Evolutionary conservation across 2,113 vertebrate genomes (phyloP).

Genomic region (Todiramphus chloris): DNA sequence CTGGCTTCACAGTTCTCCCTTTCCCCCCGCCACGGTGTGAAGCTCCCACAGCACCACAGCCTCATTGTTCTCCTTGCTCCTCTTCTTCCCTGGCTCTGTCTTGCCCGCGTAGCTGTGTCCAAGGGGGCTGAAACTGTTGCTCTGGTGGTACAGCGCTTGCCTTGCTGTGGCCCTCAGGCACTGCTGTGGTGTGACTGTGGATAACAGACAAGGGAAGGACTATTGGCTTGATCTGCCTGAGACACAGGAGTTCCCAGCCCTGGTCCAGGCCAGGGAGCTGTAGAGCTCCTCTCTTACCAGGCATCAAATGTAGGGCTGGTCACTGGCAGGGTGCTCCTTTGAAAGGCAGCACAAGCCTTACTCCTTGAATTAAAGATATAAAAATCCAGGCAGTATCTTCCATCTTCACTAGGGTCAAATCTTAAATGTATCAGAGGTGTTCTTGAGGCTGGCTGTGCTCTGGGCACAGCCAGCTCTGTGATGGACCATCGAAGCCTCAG

Average conservation of each 20-base stretch:
- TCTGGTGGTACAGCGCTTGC: not conserved
- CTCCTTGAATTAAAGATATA: not conserved
- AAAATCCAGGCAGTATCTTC: not conserved
- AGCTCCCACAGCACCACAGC: not conserved
- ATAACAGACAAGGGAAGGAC: not conserved
- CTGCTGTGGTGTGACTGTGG: not conserved
- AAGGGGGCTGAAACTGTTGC: not conserved
- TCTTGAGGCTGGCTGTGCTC: not conserved
- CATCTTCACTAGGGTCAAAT: not conserved
- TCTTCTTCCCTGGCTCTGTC: not conserved
- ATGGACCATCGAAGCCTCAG: not conserved
- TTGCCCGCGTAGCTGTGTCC: not conserved
- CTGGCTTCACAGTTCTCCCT: not conserved
- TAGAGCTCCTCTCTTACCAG: not conserved
- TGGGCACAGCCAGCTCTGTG: not conserved
- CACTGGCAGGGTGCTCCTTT: not conserved
- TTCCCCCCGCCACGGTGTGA: not conserved
- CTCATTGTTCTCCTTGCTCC: not conserved
- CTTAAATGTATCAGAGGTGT: not conserved
- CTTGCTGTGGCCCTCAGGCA: not conserved
- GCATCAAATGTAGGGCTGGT: not conserved
- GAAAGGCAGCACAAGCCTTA: not conserved
- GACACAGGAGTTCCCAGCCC: not conserved
- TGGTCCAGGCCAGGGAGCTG: fast-evolving
- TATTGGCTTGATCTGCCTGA: not conserved